Conservation (phyloP, 2,888 invertebrate genomes). For the Pardosa pseudoannulata region DNA sequence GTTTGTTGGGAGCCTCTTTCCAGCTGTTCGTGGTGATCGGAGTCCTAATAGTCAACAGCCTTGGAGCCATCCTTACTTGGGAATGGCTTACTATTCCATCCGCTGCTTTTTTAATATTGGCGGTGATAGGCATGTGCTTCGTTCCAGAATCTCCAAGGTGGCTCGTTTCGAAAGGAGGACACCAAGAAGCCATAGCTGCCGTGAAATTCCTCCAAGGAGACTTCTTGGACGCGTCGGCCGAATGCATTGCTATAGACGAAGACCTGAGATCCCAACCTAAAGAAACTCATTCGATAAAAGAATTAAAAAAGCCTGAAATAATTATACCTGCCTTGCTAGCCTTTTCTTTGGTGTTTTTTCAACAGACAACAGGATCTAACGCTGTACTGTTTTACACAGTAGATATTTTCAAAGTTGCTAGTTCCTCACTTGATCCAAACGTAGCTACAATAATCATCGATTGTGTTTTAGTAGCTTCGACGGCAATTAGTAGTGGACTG, state of each 20-base stretch:
- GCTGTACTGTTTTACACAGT: conserved; percentile 79
- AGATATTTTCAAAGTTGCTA: conserved; percentile 77
- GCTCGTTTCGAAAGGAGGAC: conserved; percentile 56
- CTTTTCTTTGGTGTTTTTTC: conserved; percentile 77
- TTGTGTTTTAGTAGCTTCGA: conserved; percentile 77
- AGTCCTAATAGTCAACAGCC: conserved; percentile 56
- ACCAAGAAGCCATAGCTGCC: conserved; percentile 52
- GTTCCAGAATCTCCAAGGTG: conserved; percentile 74
- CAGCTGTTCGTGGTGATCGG: conserved; percentile 72
- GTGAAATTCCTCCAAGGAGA: conserved; percentile 54
- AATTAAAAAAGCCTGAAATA: conserved; percentile 36
- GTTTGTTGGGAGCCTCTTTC: conserved; percentile 73
- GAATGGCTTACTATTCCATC: conserved; percentile 56
- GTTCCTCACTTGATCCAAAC: conserved; percentile 74
- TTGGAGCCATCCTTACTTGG: conserved; percentile 71
- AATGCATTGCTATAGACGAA: conserved; percentile 54
- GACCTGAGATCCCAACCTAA: conserved; percentile 47
- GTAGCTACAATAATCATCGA: conserved; percentile 77
- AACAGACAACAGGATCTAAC: conserved; percentile 78
- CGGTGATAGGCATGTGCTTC: conserved; percentile 49
- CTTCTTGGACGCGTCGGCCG: conserved; percentile 40
- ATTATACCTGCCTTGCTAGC: conserved; percentile 76
- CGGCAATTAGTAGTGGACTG: conserved; percentile 76
- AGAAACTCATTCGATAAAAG: conserved; percentile 40
- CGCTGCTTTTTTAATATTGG: conserved; percentile 20